Evolutionary conservation across 2,797 vertebrate species (phyloP).

Genomic region (Oryzias dopingdopingensis): DNA sequence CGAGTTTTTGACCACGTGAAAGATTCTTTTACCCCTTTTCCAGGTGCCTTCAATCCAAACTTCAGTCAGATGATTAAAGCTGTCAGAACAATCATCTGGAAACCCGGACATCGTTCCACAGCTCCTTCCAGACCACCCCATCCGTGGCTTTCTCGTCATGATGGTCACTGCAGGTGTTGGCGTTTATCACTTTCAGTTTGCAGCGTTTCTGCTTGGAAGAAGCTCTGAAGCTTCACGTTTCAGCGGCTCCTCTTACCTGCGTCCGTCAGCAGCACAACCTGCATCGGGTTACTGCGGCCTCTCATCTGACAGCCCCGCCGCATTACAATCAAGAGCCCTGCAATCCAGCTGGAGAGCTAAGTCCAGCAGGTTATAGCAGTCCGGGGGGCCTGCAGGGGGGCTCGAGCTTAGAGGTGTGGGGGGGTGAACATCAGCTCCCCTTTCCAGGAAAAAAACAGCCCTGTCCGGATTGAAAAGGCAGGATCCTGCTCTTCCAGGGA

Average conservation of each 20-base stretch:
- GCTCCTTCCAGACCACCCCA: not conserved
- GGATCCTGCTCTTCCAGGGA: conserved; percentile 33
- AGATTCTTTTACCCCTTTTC: no score
- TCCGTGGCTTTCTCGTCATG: conserved; percentile 13
- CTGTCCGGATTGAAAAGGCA: conserved; percentile 8
- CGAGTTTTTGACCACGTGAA: no score
- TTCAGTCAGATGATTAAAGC: no score
- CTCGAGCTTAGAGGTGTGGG: conserved; percentile 12
- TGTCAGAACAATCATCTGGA: no score
- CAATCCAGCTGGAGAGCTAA: conserved; percentile 55
- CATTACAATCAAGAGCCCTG: conserved; percentile 64
- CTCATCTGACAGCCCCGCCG: conserved; percentile 69
- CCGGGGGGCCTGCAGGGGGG: conserved; percentile 32
- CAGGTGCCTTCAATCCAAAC: no score
- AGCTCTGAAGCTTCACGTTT: conserved; percentile 60
- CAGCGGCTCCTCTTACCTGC: conserved; percentile 75
- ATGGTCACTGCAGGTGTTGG: conserved; percentile 22
- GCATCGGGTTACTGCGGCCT: conserved; percentile 73
- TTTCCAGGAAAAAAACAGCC: conserved; percentile 37
- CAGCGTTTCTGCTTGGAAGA: conserved; percentile 53
- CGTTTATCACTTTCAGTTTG: conserved; percentile 66
- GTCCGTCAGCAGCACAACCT: conserved; percentile 73
- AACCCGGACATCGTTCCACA: not conserved
- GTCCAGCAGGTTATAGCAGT: conserved; percentile 41
- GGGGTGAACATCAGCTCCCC: conserved; percentile 22